phyloP scores from a whole-genome alignment of 2,888 invertebrate species.

The Leucophora obtusa region DNA sequence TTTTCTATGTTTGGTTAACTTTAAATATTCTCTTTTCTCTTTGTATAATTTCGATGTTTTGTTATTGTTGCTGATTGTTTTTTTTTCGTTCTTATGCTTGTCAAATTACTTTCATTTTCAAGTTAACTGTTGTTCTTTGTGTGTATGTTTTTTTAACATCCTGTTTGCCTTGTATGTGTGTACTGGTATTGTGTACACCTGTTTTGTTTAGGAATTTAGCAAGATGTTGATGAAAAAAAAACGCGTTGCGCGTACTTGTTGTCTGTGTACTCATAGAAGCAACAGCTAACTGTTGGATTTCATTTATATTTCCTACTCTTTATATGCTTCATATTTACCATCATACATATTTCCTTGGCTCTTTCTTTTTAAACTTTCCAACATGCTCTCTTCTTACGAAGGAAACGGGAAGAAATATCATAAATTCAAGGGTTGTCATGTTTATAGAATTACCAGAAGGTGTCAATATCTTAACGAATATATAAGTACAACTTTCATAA shows the following conservation, averaged over 20 bases:
- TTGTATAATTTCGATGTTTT: conserved; percentile 52
- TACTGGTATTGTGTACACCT: conserved; percentile 30
- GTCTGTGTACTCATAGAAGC: conserved; percentile 46
- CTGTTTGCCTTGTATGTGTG: not conserved
- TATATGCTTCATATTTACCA: conserved; percentile 11
- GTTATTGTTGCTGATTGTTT: conserved; percentile 1
- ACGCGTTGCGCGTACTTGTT: conserved; percentile 2
- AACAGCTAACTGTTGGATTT: conserved; percentile 62
- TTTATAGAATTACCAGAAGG: not conserved
- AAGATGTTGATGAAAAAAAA: not conserved
- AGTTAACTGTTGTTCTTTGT: not conserved
- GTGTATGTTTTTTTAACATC: not conserved
- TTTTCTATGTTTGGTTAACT: conserved; percentile 17
- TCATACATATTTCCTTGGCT: not conserved
- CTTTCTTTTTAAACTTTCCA: not conserved
- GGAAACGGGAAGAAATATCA: not conserved
- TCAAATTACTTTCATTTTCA: conserved; percentile 42
- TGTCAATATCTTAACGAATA: not conserved
- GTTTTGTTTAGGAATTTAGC: conserved; percentile 30
- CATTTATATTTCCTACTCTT: conserved; percentile 5
- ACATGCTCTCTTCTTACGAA: not conserved
- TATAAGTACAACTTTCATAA: no score
- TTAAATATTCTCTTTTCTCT: conserved; percentile 29
- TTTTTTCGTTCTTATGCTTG: not conserved
- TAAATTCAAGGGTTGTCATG: not conserved